Evolutionary conservation across 2,888 invertebrate species (phyloP).

Genomic region (Pyralis farinalis): DNA sequence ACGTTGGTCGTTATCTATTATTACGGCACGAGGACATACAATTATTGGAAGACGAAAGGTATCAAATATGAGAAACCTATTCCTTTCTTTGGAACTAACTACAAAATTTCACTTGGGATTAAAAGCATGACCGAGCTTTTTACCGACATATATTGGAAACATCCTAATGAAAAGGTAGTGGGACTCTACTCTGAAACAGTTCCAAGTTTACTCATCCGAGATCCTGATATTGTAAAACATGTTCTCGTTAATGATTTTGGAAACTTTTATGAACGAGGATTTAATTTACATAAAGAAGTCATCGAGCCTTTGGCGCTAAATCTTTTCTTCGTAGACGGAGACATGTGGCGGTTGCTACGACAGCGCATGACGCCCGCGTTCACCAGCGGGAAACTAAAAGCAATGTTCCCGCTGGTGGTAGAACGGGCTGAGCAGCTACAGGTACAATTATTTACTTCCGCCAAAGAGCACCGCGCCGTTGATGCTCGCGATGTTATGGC

Average conservation of each 20-base stretch:
- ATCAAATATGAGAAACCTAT: conserved; percentile 15
- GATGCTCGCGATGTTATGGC: conserved; percentile 18
- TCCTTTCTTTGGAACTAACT: conserved; percentile 13
- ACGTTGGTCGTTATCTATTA: not conserved
- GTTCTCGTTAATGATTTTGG: conserved; percentile 15
- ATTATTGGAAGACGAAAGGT: not conserved
- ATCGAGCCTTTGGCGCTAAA: not conserved
- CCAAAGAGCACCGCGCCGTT: conserved; percentile 10
- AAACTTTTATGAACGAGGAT: conserved; percentile 14
- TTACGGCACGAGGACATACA: not conserved
- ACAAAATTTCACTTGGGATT: conserved; percentile 7
- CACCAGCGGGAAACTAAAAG: conserved; percentile 12
- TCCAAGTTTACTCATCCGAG: not conserved
- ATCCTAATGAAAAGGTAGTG: conserved; percentile 14
- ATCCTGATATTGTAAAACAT: conserved; percentile 8
- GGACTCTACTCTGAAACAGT: not conserved
- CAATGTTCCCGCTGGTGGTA: conserved; percentile 5
- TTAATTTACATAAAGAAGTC: conserved; percentile 8
- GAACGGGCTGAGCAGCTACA: conserved; percentile 20
- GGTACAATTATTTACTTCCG: conserved; percentile 20
- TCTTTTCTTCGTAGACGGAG: conserved; percentile 15
- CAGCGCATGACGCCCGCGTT: conserved; percentile 14
- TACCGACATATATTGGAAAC: conserved; percentile 11
- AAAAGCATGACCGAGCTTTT: conserved; percentile 12
- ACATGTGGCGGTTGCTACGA: conserved; percentile 15